phyloP scores from a whole-genome alignment of 2,113 vertebrate species.

The Grammomys dolichurus region DNA sequence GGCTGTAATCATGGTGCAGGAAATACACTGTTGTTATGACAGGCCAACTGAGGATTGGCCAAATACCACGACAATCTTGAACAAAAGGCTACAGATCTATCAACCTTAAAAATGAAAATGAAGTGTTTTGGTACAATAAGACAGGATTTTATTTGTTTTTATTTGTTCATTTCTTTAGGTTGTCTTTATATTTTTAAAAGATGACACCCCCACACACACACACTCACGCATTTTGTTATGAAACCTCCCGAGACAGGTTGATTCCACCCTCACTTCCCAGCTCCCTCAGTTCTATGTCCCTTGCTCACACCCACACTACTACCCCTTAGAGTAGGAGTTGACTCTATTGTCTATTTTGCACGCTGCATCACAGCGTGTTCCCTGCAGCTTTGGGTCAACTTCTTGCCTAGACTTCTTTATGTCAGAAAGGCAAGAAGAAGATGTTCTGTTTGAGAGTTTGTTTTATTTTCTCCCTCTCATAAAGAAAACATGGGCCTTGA shows the following conservation, averaged over 20 bases:
- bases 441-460: background rate
- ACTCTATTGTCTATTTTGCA: too few relatives aligned
- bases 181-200: background rate
- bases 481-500: background rate
- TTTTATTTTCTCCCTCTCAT: background rate
- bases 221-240: background rate
- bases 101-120: background rate
- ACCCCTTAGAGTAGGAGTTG: accelerated
- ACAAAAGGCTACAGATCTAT: background rate
- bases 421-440: background rate
- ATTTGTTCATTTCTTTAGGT: background rate
- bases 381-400: background rate
- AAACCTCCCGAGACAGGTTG: background rate
- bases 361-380: accelerated
- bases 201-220: background rate
- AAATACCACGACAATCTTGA: background rate
- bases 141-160: background rate
- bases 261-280: background rate
- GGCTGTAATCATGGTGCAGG: background rate
- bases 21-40: background rate
- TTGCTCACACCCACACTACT: background rate
- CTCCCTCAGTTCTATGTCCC: background rate
- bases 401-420: background rate
- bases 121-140: background rate
- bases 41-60: background rate